Base-by-base conservation (phyloP, 2,888 invertebrate species). In the Lasioglossum malachurum region DNA sequence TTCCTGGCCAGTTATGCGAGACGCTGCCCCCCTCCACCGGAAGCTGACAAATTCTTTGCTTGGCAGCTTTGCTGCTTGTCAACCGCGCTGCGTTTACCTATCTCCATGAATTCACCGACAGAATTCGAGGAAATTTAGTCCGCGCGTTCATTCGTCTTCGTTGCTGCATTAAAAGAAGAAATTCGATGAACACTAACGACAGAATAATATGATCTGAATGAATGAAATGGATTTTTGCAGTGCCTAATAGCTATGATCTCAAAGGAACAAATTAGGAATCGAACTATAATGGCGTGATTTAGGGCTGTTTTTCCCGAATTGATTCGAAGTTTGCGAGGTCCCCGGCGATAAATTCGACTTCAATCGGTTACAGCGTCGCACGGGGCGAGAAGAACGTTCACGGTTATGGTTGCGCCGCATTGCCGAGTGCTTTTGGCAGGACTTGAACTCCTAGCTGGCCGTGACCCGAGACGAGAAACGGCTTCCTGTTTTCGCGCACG, bases 401-500 rank as follows among this genome's bases (percentile, higher is more conserved):
- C 31, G 31, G 64, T 64, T 64, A 64, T 64, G 16, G 64, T 19
- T 35, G 64, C 64, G 16, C 31, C 31, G 16, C 35, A 31, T 31
- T 64, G 64, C 31, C 85, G 80, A 84, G 57, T 75, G 74, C 53
- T 31, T n/a, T n/a, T 31, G 80, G 67, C 78, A 75, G 72, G 78
- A 71, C 53, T 71, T 4, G 71, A 75, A 69, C 77, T 80, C 60
- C 27, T 19, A 69, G 57, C 73, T 38, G 73, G 73, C 73, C 73
- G 31, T 73, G 79, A 76, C 73, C 76, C 78, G 73, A 41, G 74
- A 86, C 60, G 86, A 80, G 80, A 69, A 80, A 84, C 86, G 76
- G 41, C 85, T 86, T 84, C 85, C 86, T 84, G 84, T 86, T 86
- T 84, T 80, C 86, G 75, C 78, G 85, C 75, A 81, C 85, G 86